Evolutionary conservation across 2,113 vertebrate genomes (phyloP), one percentile per base, ranked within the genome.

Genomic region (Hemiprocne comata): DNA sequence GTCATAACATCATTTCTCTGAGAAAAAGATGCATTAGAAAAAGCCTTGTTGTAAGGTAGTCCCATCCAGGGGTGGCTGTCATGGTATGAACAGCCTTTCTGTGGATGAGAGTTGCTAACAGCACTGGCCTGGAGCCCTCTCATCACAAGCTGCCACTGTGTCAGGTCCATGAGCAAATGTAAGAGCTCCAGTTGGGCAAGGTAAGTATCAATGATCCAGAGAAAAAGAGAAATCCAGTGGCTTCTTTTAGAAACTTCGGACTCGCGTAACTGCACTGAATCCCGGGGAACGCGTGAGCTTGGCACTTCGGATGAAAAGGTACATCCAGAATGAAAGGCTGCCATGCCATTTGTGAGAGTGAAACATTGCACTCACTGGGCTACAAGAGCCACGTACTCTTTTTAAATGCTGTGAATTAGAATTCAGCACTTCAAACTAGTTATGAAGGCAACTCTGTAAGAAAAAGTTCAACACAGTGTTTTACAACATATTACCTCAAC

Each of bases 251-350:
- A 78, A 62, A 58, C 61, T 64, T 61, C 57, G n/a, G 57, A 51
- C 21, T 69, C n/a, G 4, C 10, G 12, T 38, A 60, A 65, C 28
- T 3, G 1, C 33, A 34, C 34, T 40, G 42, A 67, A 40, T 51
- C 28, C 36, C 29, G 53, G 61, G 36, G 17, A 70, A 48, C 0
- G 0, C 3, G 0, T 38, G 31, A 40, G 48, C 36, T 58, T 53
- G 25, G 26, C 48, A 50, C 29, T 51, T 53, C 3, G 58, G 36
- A 9, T 74, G 17, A 53, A 42, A 90, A 70, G 38, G 44, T 46
- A 23, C 5, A 0, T 69, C 17, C 4, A 46, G 48, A 55, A n/a
- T 40, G 36, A 82, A 69, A 10, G 26, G 28, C 14, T 78, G 19
- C 42, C 24, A 3, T 69, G 28, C 42, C 14, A 6, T 57, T 29